Conservation (phyloP, 2,113 vertebrate genomes). For the Salvator merianae region DNA sequence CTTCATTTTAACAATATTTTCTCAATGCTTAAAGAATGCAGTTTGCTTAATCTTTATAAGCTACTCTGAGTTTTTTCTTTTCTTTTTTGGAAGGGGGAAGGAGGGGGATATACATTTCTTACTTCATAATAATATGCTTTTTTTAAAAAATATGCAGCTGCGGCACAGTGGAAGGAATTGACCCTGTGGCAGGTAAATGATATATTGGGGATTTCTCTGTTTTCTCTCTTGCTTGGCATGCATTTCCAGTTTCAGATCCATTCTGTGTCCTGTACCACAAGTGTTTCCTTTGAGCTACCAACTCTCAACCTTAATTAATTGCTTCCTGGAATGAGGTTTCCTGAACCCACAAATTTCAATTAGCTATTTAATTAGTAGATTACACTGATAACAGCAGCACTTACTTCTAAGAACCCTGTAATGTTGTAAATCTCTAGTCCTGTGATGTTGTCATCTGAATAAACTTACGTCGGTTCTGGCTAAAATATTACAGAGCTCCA, state of each 20-base stretch:
- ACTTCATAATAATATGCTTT: too few species aligned
- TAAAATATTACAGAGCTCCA: not conserved
- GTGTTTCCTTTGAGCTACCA: not conserved
- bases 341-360: not conserved
- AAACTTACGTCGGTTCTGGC: not conserved
- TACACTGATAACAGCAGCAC: not conserved
- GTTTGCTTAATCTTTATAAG: too few species aligned
- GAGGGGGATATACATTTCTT: too few species aligned
- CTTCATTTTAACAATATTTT: too few species aligned
- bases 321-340: not conserved
- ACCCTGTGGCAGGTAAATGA: not conserved
- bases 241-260: not conserved
- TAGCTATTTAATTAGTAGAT: not conserved
- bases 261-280: not conserved
- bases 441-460: not conserved
- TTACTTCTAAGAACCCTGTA: not conserved
- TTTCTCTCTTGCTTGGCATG: not conserved
- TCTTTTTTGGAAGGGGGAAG: too few species aligned
- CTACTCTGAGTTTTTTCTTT: too few species aligned
- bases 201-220: not conserved
- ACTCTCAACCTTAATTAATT: not conserved
- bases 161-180: not conserved
- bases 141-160: too few species aligned
- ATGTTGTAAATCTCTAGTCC: not conserved
- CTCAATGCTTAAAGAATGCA: too few species aligned